Percentiles rank a stretch among this genome's conserved stretches.
Conservation (phyloP, 1,140 invertebrate genomes). For the Drosophila rhopaloa region DNA sequence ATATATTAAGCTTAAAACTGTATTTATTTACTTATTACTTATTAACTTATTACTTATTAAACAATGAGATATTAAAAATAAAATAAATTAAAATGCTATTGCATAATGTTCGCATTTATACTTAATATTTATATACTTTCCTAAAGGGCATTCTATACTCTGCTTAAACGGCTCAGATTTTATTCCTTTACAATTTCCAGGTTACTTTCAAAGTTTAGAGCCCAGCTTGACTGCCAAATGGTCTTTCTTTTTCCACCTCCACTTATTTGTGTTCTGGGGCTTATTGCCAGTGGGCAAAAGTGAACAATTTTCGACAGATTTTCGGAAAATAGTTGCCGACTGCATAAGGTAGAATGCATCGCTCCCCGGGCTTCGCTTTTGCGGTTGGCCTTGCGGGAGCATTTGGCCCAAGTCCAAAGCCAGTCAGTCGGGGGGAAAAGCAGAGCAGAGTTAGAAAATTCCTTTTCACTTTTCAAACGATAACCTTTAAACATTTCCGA, state of each 20-base stretch:
- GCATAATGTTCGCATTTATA: too few relatives aligned
- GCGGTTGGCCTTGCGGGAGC: conserved; percentile 63
- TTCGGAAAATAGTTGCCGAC: conserved; percentile 68
- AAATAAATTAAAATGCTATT: not conserved
- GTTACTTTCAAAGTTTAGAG: conserved; percentile 41
- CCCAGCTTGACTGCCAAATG: conserved; percentile 56
- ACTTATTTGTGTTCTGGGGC: conserved; percentile 75
- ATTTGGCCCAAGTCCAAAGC: conserved; percentile 38
- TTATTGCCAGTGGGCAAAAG: conserved; percentile 61
- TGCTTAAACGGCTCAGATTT: not conserved
- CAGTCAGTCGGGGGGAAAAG: conserved; percentile 17
- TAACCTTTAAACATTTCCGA: conserved; percentile 71
- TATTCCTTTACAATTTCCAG: conserved; percentile 35
- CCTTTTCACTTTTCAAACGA: conserved; percentile 76
- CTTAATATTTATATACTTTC: not conserved
- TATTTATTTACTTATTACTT: too few relatives aligned
- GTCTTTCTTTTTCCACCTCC: conserved; percentile 31
- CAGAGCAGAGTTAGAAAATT: conserved; percentile 38
- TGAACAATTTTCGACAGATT: conserved; percentile 77
- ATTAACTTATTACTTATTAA: too few relatives aligned
- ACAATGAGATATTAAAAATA: not conserved
- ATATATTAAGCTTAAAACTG: too few relatives aligned
- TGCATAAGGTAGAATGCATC: conserved; percentile 59
- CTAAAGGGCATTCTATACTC: conserved; percentile 25
- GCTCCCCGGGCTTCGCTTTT: conserved; percentile 51